phyloP scores from a whole-genome alignment of 1,140 invertebrate genomes.

The Xylocopa sonorina region DNA sequence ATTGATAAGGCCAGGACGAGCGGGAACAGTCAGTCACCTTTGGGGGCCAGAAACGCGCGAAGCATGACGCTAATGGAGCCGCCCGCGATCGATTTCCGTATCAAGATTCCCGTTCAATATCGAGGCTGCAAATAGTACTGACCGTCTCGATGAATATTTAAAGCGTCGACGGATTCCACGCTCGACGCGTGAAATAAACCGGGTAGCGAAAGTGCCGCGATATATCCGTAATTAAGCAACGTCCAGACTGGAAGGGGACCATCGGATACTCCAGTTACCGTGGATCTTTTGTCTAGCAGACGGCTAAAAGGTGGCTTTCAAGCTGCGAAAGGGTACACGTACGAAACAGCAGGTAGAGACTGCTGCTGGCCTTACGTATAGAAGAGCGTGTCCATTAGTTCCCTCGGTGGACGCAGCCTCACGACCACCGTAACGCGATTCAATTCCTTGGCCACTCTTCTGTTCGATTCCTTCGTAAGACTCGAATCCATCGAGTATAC shows the following conservation, averaged over 20 bases:
- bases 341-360: not conserved
- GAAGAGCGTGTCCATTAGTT: slow-evolving; percentile 38
- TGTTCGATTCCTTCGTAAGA: not conserved
- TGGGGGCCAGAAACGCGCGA: not conserved
- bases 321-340: not conserved
- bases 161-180: not conserved
- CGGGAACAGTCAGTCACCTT: no score
- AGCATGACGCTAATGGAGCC: not conserved
- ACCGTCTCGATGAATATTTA: slow-evolving; percentile 17
- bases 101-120: slow-evolving; percentile 2
- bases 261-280: slow-evolving; percentile 1
- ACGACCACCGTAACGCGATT: slow-evolving; percentile 19
- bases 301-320: slow-evolving; percentile 33
- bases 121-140: not conserved
- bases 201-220: no score
- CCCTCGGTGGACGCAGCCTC: not conserved
- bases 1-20: not conserved
- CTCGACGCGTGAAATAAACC: not conserved
- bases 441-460: slow-evolving; percentile 9
- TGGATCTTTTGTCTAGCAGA: not conserved
- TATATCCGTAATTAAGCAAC: not conserved
- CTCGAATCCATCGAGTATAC: not conserved
- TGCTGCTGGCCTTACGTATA: slow-evolving; percentile 10
- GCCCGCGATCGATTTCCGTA: slow-evolving; percentile 19
- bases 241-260: not conserved